Percentiles rank a stretch among this genome's conserved stretches.
Conservation (phyloP, 2,113 vertebrate species). For the Chaetodon auriga region DNA sequence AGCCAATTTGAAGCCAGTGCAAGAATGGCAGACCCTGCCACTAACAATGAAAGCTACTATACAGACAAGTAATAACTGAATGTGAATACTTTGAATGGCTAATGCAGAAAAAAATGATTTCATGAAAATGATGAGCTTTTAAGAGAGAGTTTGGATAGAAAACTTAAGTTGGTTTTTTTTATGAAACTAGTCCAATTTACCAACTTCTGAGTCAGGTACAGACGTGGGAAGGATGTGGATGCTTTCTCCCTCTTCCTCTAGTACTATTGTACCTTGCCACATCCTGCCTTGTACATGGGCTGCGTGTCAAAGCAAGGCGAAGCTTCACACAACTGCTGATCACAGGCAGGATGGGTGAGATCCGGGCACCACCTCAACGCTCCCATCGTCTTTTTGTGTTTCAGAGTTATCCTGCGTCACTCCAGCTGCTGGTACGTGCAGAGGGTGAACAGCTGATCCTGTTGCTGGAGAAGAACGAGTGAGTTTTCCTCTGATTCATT, state of each 20-base stretch:
- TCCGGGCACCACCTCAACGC: slow-evolving; percentile 46
- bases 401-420: slow-evolving; percentile 88
- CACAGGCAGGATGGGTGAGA: slow-evolving; percentile 57
- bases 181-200: not conserved
- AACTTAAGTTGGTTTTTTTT: not conserved
- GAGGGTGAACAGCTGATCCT: slow-evolving; percentile 87
- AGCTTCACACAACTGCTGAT: slow-evolving; percentile 37
- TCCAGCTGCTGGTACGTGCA: slow-evolving; percentile 86
- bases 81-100: not conserved
- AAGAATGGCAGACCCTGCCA: not conserved
- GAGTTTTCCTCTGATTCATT: slow-evolving; percentile 63
- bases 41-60: not conserved
- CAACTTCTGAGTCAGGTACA: slow-evolving; percentile 6
- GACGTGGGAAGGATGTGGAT: slow-evolving; percentile 45
- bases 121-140: not conserved
- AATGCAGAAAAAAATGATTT: not conserved
- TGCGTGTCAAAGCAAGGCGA: slow-evolving; percentile 32
- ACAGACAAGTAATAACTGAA: not conserved
- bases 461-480: slow-evolving; percentile 91
- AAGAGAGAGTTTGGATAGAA: not conserved
- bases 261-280: slow-evolving; percentile 54
- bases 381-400: slow-evolving; percentile 80
- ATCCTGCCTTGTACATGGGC: slow-evolving; percentile 60
- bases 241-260: slow-evolving; percentile 64
- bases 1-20: not conserved